phyloP scores from a whole-genome alignment of 2,113 vertebrate species.

The Ivindomyrus marchei region DNA sequence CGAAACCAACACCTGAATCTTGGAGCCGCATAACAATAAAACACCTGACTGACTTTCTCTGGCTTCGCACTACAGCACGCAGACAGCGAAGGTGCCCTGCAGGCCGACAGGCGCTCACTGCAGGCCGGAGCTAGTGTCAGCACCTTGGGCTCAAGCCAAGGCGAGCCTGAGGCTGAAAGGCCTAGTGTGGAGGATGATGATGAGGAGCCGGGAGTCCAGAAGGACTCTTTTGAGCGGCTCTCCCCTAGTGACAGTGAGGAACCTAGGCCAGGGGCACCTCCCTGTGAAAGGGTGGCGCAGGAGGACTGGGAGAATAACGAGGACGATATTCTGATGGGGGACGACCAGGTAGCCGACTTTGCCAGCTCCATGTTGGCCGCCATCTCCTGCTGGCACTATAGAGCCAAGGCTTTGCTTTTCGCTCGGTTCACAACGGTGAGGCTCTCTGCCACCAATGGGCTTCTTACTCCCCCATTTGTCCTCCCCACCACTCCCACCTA shows the following conservation, averaged over 20 bases:
- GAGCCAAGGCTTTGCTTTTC: constrained; percentile 85
- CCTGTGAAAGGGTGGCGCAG: constrained; percentile 44
- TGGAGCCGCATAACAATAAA: constrained; percentile 45
- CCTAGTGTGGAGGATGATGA: constrained; percentile 41
- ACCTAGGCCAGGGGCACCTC: constrained; percentile 41
- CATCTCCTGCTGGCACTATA: constrained; percentile 88
- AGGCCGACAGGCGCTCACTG: constrained; percentile 57
- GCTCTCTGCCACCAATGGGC: constrained; percentile 62
- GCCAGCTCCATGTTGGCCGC: constrained; percentile 79
- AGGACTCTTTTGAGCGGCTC: constrained; percentile 58
- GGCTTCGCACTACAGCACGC: constrained; percentile 74
- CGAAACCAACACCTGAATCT: constrained; percentile 33
- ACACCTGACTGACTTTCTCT: constrained; percentile 36
- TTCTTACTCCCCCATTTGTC: constrained; percentile 37
- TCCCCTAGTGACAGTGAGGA: constrained; percentile 43
- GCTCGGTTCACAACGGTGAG: constrained; percentile 83
- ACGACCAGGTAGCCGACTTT: constrained; percentile 90
- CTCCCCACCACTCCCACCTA: constrained; percentile 3
- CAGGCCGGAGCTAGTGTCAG: constrained; percentile 50
- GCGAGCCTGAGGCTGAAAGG: constrained; percentile 52
- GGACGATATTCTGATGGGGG: constrained; percentile 73
- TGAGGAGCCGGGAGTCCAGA: constrained; percentile 50
- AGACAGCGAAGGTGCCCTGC: constrained; percentile 69
- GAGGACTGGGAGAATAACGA: constrained; percentile 60
- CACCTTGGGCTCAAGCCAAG: constrained; percentile 44